Conservation (phyloP, 2,888 invertebrate genomes). For the Orthonychiurus folsomi region DNA sequence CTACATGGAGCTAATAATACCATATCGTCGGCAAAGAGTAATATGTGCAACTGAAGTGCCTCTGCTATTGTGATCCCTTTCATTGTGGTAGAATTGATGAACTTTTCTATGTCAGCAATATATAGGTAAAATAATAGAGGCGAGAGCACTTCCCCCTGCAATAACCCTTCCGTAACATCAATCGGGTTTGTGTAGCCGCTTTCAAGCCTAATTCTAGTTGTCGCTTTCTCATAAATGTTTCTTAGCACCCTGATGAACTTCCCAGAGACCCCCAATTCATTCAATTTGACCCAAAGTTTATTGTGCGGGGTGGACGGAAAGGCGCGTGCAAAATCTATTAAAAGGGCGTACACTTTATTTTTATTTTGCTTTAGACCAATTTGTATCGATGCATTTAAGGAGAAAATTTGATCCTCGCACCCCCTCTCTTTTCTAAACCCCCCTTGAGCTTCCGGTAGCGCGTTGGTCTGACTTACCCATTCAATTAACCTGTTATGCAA, state of each 20-base stretch:
- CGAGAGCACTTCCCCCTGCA: conserved; percentile 4
- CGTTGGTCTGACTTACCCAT: neutral
- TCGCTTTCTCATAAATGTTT: neutral
- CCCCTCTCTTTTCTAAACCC: conserved; percentile 7
- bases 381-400: conserved; percentile 1
- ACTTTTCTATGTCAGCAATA: conserved; percentile 1
- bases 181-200: neutral
- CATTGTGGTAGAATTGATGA: too few relatives aligned
- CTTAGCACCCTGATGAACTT: neutral
- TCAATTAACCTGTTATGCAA: neutral
- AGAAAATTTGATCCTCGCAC: conserved; percentile 11
- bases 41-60: neutral
- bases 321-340: conserved; percentile 3
- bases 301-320: neutral
- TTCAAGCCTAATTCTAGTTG: neutral
- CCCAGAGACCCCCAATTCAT: neutral
- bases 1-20: neutral
- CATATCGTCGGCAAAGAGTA: conserved; percentile 2
- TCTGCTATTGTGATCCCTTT: neutral
- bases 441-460: conserved; percentile 4
- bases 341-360: conserved; percentile 5
- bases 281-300: conserved; percentile 4
- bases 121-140: conserved; percentile 5
- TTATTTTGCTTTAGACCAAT: neutral
- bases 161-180: neutral